phyloP scores from a whole-genome alignment of 2,888 invertebrate genomes.

The Spilosoma lubricipeda region DNA sequence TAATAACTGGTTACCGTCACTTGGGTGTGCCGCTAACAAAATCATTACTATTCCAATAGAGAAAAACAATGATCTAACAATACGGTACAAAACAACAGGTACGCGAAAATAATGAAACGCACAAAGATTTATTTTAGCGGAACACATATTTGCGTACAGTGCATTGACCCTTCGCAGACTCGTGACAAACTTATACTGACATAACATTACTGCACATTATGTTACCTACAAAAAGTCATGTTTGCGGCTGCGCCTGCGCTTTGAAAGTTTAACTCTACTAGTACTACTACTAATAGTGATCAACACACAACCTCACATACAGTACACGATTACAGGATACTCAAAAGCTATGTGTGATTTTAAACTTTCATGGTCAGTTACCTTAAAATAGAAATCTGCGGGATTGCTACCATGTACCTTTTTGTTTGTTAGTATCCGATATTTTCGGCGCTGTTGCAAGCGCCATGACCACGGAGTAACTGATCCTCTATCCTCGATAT shows the following conservation, averaged over 20 bases:
- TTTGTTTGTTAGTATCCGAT: too few relatives aligned
- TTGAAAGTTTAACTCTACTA: background rate
- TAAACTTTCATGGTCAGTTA: too few relatives aligned
- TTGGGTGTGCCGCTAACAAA: background rate
- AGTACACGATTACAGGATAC: background rate
- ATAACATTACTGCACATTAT: conserved; percentile 62
- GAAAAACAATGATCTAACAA: conserved; percentile 16
- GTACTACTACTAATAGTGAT: background rate
- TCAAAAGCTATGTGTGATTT: background rate
- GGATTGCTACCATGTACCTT: too few relatives aligned
- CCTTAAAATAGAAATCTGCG: too few relatives aligned
- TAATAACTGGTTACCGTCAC: background rate
- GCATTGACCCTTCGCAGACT: conserved; percentile 71
- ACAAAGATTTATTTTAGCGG: conserved; percentile 69
- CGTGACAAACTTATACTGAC: conserved; percentile 78
- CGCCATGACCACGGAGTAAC: too few relatives aligned
- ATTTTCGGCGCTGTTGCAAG: too few relatives aligned
- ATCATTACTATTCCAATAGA: conserved; percentile 2
- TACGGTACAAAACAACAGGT: conserved; percentile 36
- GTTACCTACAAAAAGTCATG: conserved; percentile 3
- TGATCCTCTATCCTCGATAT: too few relatives aligned
- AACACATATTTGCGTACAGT: conserved; percentile 69
- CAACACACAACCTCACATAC: background rate
- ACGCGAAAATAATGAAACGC: conserved; percentile 51
- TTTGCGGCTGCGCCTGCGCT: background rate